A percentile compares a stretch with the other conserved stretches of the same genome.
phyloP scores from a whole-genome alignment of 2,888 invertebrate species.

The Eurytoma californica region DNA sequence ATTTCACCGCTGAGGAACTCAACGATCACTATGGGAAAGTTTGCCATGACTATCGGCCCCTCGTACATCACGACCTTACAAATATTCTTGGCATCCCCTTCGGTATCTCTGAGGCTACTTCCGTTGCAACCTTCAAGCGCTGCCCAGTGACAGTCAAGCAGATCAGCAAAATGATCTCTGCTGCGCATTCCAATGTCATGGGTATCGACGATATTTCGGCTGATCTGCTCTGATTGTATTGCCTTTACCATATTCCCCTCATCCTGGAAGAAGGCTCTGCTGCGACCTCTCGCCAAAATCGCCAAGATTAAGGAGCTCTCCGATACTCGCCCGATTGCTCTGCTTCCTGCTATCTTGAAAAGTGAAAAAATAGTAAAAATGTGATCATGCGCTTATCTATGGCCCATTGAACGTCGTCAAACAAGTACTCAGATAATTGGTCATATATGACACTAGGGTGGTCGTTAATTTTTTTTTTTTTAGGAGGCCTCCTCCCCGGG shows the following conservation, averaged over 20 bases:
- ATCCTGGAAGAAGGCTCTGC: not conserved
- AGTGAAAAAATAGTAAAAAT: too few species aligned
- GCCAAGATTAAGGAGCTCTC: not conserved
- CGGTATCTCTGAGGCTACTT: too few species aligned
- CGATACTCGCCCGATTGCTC: constrained; percentile 47
- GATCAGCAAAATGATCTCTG: not conserved
- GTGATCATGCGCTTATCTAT: too few species aligned
- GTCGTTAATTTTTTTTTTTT: too few species aligned
- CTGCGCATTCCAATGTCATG: not conserved
- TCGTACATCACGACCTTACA: not conserved
- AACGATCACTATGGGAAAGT: not conserved
- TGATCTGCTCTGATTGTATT: not conserved
- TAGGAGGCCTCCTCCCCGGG: too few species aligned
- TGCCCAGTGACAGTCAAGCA: too few species aligned
- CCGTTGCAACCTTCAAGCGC: too few species aligned
- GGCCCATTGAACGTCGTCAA: too few species aligned
- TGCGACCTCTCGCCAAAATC: not conserved
- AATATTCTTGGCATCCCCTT: not conserved
- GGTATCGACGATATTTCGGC: not conserved
- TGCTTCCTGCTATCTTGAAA: constrained; percentile 47
- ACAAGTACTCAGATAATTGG: too few species aligned
- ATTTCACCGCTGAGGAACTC: not conserved
- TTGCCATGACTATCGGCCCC: too few species aligned
- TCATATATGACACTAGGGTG: too few species aligned
- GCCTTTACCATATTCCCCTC: not conserved